These are phyloP conservation scores for Octopus bimaculoides DNA, from an alignment of 1,140 invertebrate species.

Conservation along the genomic window DNA sequence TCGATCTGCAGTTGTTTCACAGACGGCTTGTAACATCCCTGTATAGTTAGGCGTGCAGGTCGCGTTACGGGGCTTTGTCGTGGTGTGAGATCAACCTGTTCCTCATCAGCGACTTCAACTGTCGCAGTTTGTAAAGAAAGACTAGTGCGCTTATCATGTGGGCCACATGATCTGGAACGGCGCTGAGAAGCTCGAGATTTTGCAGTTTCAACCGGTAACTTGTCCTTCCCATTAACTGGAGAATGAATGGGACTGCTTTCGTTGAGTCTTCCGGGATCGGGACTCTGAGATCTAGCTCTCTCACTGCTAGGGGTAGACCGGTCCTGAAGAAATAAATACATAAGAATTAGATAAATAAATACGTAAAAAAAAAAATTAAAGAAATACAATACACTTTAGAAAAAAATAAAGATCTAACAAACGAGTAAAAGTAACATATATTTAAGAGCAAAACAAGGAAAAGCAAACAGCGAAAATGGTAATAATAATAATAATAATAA, in stretches of 20 bases:
- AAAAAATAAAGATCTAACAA: no score
- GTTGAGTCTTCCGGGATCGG: not conserved
- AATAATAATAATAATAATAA: no score
- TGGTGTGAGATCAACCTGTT: slow-evolving; percentile 21
- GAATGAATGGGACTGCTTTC: not conserved
- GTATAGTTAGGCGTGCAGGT: slow-evolving; percentile 30
- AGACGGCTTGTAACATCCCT: slow-evolving; percentile 29
- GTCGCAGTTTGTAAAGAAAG: slow-evolving; percentile 14
- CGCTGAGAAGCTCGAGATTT: slow-evolving; percentile 6
- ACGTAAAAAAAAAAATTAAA: not conserved
- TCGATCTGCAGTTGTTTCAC: slow-evolving; percentile 21
- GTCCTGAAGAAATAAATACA: slow-evolving; percentile 2
- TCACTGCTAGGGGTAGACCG: slow-evolving; percentile 5
- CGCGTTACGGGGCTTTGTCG: slow-evolving; percentile 27
- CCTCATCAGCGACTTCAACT: slow-evolving; percentile 13
- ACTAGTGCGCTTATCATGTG: slow-evolving; percentile 20
- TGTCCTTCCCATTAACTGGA: not conserved
- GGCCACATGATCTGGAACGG: slow-evolving; percentile 27
- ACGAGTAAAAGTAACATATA: no score
- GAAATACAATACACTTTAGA: not conserved
- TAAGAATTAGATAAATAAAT: not conserved
- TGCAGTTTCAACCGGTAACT: slow-evolving; percentile 1
- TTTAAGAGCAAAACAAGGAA: no score
- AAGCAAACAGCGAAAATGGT: no score
- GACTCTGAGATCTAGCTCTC: slow-evolving; percentile 10